These are phyloP conservation scores for Elanoides forficatus DNA, from an alignment of 2,113 vertebrate species.

Conservation along the genomic window DNA sequence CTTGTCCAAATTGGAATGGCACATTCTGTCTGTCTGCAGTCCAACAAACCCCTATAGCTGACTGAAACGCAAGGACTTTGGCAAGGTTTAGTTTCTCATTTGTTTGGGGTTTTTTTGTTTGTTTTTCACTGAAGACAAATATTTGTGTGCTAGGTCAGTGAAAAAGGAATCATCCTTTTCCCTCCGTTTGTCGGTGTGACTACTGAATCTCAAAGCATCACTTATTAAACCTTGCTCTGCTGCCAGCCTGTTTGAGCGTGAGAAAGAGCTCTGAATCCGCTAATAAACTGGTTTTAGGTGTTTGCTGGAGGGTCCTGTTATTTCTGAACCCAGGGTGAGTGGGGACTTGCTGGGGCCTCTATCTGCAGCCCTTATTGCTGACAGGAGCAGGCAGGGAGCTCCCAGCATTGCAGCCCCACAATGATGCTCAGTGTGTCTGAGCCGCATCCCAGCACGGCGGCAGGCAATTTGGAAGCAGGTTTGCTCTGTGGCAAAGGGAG, in stretches of 20 bases:
- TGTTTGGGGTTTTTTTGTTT: background rate
- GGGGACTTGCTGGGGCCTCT: background rate
- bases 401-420: background rate
- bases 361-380: background rate
- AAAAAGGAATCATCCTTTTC: background rate
- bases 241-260: background rate
- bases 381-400: background rate
- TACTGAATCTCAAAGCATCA: background rate
- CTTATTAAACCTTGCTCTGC: background rate
- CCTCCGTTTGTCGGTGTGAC: background rate
- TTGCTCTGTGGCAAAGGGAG: background rate
- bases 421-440: background rate
- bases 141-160: background rate
- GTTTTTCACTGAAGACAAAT: constrained; percentile 8
- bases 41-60: background rate
- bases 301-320: background rate
- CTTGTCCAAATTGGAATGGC: background rate
- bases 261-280: background rate
- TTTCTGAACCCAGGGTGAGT: background rate
- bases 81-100: background rate
- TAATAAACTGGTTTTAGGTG: background rate
- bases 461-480: accelerated
- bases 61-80: background rate
- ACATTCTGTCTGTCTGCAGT: background rate
- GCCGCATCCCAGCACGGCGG: accelerated